Evolutionary conservation across 1,140 invertebrate species (phyloP), one percentile per base, ranked within the genome.

Genomic region (Drosophila ercepeae): DNA sequence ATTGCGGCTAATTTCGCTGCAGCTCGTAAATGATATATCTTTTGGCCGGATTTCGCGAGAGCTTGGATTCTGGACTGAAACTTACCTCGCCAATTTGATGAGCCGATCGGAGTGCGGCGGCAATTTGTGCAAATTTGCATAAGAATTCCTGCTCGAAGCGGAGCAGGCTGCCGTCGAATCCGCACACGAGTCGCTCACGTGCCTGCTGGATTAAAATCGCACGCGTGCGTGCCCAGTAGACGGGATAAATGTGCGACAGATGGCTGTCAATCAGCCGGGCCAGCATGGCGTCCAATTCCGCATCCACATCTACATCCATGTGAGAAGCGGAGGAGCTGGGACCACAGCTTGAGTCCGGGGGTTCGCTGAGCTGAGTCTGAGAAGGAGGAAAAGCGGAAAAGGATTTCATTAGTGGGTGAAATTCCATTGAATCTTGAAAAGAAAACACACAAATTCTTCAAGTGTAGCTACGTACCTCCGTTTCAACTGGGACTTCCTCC

Each of bases 191-290:
- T 46, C 95, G 92, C 89, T 95, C 94, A 64, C 94, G 93, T 42
- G 94, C 94, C 91, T 95, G 94, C 50, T 94, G 92, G 61, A 94
- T 93, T 81, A 95, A 91, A 75, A 93, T 92, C 78, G 93, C 92
- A 89, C 93, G 92, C 46, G 94, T 93, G 65, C 92, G 91, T 61
- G 92, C 92, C 51, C 91, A 92, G 82, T 86, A 88, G 74, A 93
- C 91, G 60, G 91, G 90, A 90, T 93, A 94, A 86, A 94, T 92
- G 59, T 92, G 92, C 32, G 93, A 94, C 68, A 95, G 93, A 90
- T 94, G 93, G 68, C 91, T 93, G 65, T 94, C 93, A 53, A 95
- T 93, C 63, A 95, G 79, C 13, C 53, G 36, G 27, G 44, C 69
- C 77, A 86, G 76, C 76, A 34, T 68, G 57, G 27, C 72, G 58